phyloP scores from a whole-genome alignment of 2,113 vertebrate species.

The Lamprologus speciosus region DNA sequence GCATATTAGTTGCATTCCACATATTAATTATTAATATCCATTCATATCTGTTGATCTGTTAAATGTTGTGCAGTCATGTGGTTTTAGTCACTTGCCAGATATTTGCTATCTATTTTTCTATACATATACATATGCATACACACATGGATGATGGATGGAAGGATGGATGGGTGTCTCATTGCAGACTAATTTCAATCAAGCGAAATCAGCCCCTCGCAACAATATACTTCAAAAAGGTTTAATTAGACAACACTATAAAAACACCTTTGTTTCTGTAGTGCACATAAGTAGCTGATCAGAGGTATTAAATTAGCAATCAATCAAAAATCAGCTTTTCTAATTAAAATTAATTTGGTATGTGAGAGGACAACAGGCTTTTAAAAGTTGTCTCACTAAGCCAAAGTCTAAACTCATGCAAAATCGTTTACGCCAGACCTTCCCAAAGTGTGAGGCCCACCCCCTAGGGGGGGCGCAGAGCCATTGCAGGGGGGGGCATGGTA shows the following conservation, averaged over 20 bases:
- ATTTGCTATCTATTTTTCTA: not conserved
- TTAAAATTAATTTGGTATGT: not conserved
- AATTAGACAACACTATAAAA: not conserved
- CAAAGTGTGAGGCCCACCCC: not conserved
- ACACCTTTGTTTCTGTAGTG: not conserved
- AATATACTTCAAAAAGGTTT: not conserved
- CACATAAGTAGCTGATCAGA: not conserved
- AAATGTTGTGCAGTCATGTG: not conserved
- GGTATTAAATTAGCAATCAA: not conserved
- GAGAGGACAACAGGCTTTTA: not conserved
- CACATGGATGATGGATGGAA: not conserved
- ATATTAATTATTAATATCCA: not conserved
- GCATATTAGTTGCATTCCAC: not conserved
- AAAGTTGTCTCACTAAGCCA: not conserved
- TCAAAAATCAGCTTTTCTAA: not conserved
- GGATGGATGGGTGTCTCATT: not conserved
- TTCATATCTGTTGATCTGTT: not conserved
- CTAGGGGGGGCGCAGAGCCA: too few relatives aligned
- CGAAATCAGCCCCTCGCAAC: not conserved
- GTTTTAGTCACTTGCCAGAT: not conserved
- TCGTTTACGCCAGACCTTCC: not conserved
- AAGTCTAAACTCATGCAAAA: not conserved
- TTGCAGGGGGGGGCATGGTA: not conserved
- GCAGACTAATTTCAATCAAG: not conserved
- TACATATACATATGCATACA: not conserved